Base-by-base conservation (phyloP, 2,888 invertebrate genomes). In the Boloria euphrosyne region DNA sequence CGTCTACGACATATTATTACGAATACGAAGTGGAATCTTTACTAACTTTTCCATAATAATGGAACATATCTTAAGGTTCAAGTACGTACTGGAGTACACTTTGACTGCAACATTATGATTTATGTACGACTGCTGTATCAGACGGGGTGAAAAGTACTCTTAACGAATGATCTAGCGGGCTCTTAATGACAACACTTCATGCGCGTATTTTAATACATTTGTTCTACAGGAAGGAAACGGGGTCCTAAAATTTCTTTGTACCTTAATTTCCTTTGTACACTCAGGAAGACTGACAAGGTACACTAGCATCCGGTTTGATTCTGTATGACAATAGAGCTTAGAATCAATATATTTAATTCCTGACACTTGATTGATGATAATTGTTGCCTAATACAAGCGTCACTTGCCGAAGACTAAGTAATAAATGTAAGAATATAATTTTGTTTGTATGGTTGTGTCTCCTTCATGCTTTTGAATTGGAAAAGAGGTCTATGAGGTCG, bases 111-210 rank as follows among this genome's bases (percentile, higher is more conserved):
- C 70, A 62, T 69, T 63, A 66, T 65, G 70, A 68, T 70, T 70
- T 70, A 68, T 68, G 68, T 57, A 53, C 57, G 63, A 46, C 54
- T 50, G 44, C 59, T 49, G 60, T 62, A 62, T 61, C 47, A 55
- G 53, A 27, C 65, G 47, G 68, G 68, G 68, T 44, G 65, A 63
- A 65, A 57, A 70, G 70, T 57, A 68, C 70, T 63, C 68, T 70
- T 53, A 53, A 57, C 55, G 57, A 62, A 64, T 68, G 68, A 63
- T 66, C 70, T 61, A 62, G 67, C 65, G 54, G 64, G 57, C 65
- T 60, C 65, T 63, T 68, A 70, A 70, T 68, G 70, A 66, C 68
- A 66, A 68, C 70, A 65, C 65, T 69, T 62, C 65, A 68, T 63
- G 51, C 62, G 52, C 60, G 51, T 49, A 63, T 68, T 63, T 66